These are phyloP conservation scores for Lepus timidus DNA, from an alignment of 2,113 vertebrate genomes.

Conservation along the genomic window DNA sequence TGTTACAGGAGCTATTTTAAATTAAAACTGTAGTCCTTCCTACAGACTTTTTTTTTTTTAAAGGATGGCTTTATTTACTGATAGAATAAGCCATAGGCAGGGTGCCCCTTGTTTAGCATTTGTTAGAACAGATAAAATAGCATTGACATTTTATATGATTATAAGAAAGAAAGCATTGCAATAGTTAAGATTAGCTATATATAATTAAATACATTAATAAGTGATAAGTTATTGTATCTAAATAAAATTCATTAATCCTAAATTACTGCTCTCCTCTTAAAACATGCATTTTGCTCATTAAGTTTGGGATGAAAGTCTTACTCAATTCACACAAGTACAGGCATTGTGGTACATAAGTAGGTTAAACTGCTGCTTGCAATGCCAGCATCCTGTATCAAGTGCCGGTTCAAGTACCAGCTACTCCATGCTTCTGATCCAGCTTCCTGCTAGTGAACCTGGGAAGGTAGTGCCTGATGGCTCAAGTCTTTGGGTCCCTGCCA, in stretches of 20 bases:
- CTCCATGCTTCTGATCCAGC: no score
- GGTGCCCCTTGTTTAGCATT: background rate
- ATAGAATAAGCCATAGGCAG: background rate
- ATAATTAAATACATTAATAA: background rate
- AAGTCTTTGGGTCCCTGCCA: no score
- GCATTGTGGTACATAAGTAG: no score
- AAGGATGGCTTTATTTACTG: background rate
- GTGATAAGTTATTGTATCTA: background rate
- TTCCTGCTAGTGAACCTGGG: no score
- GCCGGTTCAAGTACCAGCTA: no score
- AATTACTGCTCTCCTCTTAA: background rate
- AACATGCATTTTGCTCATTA: background rate
- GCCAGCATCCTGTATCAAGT: no score
- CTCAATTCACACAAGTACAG: slow-evolving; percentile 46
- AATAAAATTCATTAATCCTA: background rate
- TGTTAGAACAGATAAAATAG: slow-evolving; percentile 18
- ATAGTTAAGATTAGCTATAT: slow-evolving; percentile 13
- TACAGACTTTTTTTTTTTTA: background rate
- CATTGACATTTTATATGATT: background rate
- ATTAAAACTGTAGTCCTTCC: slow-evolving; percentile 7
- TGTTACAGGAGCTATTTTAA: slow-evolving; percentile 32
- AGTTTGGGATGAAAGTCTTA: background rate
- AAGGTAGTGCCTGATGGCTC: no score
- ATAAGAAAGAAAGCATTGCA: background rate
- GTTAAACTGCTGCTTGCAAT: no score